These are phyloP conservation scores for Candidula unifasciata DNA, from an alignment of 2,888 invertebrate genomes.

Conservation along the genomic window DNA sequence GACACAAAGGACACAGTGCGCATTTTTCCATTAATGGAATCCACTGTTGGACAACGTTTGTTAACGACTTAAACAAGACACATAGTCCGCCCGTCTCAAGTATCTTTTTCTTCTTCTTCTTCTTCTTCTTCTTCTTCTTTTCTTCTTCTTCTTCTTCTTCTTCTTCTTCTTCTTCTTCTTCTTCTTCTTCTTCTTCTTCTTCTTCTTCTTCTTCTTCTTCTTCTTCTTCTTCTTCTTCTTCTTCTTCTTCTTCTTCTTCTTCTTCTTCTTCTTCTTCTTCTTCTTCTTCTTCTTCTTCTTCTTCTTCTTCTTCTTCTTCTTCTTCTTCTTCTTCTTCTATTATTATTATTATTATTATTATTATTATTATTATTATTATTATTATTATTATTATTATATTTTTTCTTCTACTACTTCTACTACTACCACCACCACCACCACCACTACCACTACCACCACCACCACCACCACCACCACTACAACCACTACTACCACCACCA, in stretches of 20 bases:
- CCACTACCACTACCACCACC: too few species aligned
- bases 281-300: neutral
- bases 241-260: constrained; percentile 26
- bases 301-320: neutral
- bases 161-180: neutral
- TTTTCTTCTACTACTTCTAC: neutral
- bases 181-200: constrained; percentile 32
- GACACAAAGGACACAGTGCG: too few species aligned
- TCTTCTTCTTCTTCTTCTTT: constrained; percentile 5
- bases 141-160: neutral
- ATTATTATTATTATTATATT: neutral
- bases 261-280: neutral
- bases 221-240: constrained; percentile 24
- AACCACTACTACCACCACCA: too few species aligned
- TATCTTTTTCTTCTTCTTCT: neutral
- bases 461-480: too few species aligned
- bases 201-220: constrained; percentile 16
- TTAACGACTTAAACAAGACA: too few species aligned
- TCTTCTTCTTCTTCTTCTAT: neutral
- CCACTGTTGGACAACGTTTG: too few species aligned
- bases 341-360: neutral
- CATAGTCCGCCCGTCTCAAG: too few species aligned
- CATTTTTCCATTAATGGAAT: too few species aligned
- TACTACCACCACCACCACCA: too few species aligned
- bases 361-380: neutral